Evolutionary conservation across 2,797 vertebrate species (phyloP).

Genomic region (Dallia pectoralis): DNA sequence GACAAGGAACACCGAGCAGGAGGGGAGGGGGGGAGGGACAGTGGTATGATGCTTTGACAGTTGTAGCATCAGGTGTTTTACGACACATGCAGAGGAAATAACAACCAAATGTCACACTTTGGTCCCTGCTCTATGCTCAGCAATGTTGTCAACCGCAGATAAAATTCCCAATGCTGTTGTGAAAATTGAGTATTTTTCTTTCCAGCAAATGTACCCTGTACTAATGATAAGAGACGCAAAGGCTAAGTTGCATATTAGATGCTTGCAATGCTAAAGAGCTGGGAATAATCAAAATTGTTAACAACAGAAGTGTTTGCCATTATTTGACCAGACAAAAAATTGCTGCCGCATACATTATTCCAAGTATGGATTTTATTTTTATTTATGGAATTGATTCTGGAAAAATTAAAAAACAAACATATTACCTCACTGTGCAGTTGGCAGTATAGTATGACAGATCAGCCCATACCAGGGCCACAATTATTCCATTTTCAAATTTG

Average conservation of each 20-base stretch:
- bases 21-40: neutral
- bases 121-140: slow-evolving; percentile 18
- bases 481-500: neutral
- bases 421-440: no score
- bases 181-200: neutral
- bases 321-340: no score
- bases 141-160: neutral
- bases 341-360: no score
- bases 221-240: neutral
- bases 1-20: neutral
- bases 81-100: slow-evolving; percentile 33
- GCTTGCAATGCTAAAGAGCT: neutral
- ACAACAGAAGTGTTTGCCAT: no score
- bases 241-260: neutral
- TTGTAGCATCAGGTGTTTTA: slow-evolving; percentile 21
- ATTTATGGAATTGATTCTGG: neutral
- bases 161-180: neutral
- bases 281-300: no score
- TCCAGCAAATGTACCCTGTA: neutral
- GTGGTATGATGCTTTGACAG: slow-evolving; percentile 2
- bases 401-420: neutral
- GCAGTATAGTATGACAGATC: no score
- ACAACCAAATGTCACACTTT: slow-evolving; percentile 38
- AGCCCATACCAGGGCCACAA: no score
- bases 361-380: neutral